These are phyloP conservation scores for Maccullochella peelii DNA, from an alignment of 2,113 vertebrate species.

Conservation along the genomic window DNA sequence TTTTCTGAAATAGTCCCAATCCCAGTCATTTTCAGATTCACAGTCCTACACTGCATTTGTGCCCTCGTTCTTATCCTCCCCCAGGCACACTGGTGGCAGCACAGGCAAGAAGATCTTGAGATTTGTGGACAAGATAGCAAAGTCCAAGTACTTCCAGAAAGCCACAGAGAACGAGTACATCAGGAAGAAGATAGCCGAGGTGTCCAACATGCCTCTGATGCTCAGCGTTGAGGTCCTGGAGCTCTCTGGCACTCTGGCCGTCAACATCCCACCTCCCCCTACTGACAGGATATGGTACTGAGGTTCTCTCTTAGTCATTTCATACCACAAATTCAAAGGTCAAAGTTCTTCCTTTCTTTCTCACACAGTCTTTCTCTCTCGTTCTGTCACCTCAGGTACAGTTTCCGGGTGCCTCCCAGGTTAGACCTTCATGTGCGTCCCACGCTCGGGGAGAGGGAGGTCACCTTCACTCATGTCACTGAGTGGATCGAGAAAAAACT, in stretches of 20 bases:
- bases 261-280: slow-evolving; percentile 90
- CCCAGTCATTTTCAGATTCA: not conserved
- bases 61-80: not conserved
- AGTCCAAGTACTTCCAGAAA: slow-evolving; percentile 91
- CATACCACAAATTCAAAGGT: not conserved
- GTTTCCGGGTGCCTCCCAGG: slow-evolving; percentile 86
- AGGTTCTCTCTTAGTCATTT: not conserved
- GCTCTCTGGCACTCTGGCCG: slow-evolving; percentile 85
- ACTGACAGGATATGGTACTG: slow-evolving; percentile 85
- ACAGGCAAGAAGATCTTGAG: slow-evolving; percentile 87
- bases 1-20: not conserved
- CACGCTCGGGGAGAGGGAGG: slow-evolving; percentile 88
- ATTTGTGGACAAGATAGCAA: slow-evolving; percentile 90
- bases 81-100: slow-evolving; percentile 79
- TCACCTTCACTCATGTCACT: slow-evolving; percentile 88
- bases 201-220: slow-evolving; percentile 89
- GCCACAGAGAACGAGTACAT: slow-evolving; percentile 91
- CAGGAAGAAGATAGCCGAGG: slow-evolving; percentile 90
- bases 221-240: slow-evolving; percentile 90
- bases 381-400: slow-evolving; percentile 83
- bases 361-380: not conserved
- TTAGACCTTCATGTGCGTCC: slow-evolving; percentile 88
- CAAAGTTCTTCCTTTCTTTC: not conserved
- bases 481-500: slow-evolving; percentile 91
- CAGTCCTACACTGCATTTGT: not conserved